Base-by-base conservation (phyloP, 2,113 vertebrate species). In the Halcyon senegalensis region DNA sequence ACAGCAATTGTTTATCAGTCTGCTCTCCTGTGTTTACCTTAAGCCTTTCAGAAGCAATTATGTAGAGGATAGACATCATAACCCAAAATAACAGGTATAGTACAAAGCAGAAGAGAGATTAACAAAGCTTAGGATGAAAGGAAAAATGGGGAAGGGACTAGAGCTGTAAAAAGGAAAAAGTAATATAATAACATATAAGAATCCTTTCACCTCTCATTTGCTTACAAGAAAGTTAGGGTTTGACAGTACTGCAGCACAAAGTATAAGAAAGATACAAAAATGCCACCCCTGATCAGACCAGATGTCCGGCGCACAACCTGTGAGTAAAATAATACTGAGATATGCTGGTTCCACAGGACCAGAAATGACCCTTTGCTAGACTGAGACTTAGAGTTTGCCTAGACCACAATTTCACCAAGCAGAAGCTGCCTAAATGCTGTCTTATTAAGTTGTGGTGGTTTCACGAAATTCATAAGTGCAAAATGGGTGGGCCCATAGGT, bases 41-140 rank as follows among this genome's bases (percentile, higher is more conserved):
- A 86, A 92, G 66, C 77, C 89, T 95, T 96, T 96, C 94, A 95
- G 84, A 96, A 95, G 80, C 62, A 94, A 94, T 96, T 96, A 94
- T 21, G 4, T 7, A 62, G 70, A 70, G 46, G 62, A 79, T 73
- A 70, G 67, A 76, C 80, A 89, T 87, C 77, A 82, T 87, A 94
- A 93, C 60, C 80, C 66, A 85, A 73, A 92, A 39, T 82, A 94
- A 79, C 89, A 84, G 84, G 48, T 84, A 35, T 3, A 84, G n/a
- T 37, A 81, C 10, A 76, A 72, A 83, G 35, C 41, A 89, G 43
- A 81, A 53, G 46, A 64, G 39, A 82, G 21, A 31, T 28, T 24
- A 66, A 64, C 2, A 62, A 67, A 90, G 39, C 39, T 72, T 48
- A 62, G 51, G 23, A 10, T 51, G 11, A 24, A 68, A 23, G 21